phyloP scores from a whole-genome alignment of 2,113 vertebrate species.

The Forbesichthys agassizii region DNA sequence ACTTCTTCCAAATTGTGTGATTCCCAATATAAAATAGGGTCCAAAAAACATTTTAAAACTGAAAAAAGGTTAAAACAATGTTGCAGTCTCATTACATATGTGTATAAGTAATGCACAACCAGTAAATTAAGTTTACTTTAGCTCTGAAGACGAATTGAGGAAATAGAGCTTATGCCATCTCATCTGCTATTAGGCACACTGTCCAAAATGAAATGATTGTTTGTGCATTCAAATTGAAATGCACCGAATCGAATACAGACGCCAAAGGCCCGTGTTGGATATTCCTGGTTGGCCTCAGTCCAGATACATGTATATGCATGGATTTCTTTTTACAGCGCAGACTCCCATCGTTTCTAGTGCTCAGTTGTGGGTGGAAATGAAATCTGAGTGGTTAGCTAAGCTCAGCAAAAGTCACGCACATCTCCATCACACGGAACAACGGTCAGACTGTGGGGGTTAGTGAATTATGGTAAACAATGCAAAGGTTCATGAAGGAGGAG shows the following conservation, averaged over 20 bases:
- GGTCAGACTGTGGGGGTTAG: too few species aligned
- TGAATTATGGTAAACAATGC: too few species aligned
- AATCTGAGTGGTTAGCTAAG: conserved; percentile 25
- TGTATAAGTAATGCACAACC: conserved; percentile 27
- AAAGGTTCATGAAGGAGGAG: too few species aligned
- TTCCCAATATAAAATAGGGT: too few species aligned
- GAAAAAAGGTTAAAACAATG: conserved; percentile 8
- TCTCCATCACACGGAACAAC: conserved; percentile 19
- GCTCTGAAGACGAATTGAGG: conserved; percentile 25
- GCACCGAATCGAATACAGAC: conserved; percentile 45
- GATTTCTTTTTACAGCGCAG: conserved; percentile 17
- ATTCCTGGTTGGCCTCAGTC: conserved; percentile 28
- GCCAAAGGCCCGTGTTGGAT: conserved; percentile 1
- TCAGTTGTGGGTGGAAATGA: conserved; percentile 28
- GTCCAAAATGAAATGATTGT: conserved; percentile 50
- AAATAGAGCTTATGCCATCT: conserved; percentile 36
- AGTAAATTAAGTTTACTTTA: conserved; percentile 39
- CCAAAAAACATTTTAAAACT: too few species aligned
- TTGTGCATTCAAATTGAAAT: conserved; percentile 46
- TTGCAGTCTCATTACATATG: conserved; percentile 20
- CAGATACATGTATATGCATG: conserved; percentile 20
- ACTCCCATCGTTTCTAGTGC: conserved; percentile 10
- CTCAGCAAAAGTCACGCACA: conserved; percentile 46
- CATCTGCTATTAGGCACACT: conserved; percentile 32
- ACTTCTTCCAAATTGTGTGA: too few species aligned